Base-by-base conservation (phyloP, 2,888 invertebrate genomes). In the Torymus texanus region DNA sequence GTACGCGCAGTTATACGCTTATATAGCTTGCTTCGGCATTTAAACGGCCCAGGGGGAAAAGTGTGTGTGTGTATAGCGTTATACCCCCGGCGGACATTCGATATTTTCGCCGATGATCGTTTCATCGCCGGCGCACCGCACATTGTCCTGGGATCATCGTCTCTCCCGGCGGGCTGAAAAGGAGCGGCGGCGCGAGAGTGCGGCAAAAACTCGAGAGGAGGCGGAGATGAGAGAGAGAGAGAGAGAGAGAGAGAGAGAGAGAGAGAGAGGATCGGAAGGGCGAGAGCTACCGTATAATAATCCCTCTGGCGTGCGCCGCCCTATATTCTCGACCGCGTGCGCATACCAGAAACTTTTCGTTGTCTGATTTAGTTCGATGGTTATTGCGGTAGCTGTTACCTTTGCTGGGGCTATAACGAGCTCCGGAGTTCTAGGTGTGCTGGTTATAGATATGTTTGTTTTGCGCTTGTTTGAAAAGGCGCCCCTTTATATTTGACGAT, bases 61-160 rank as follows among this genome's bases (percentile, higher is more conserved):
- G 89, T 90, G 87, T 89, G 21, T 89, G 21, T 21, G 21, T 21
- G 21, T 21, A 21, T 21, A 88, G 83, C 87, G 88, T 90, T 89
- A 88, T 66, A 24, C 51, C 58, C 10, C 53, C 41, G 14, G 13
- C 88, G 84, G 89, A 89, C 87, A 89, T 87, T 87, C 85, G 89
- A 89, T 89, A 89, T 89, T 89, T 89, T 89, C 86, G 86, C 41
- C 87, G 85, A 88, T 88, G 89, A 89, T 89, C 87, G 84, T 88
- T 86, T 53, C 74, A 76, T 82, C 78, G 73, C 63, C 59, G 11
- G 11, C 51, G 41, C 16, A 21, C n/a, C 59, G n/a, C 18, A 41
- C 41, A 41, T 59, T 18, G n/a, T 16, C 65, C 65, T 50, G 14
- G 16, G 50, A 50, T 59, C n/a, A 16, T 59, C 59, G 41, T 13